Conservation (phyloP, 2,888 invertebrate genomes). For the Actias luna region DNA sequence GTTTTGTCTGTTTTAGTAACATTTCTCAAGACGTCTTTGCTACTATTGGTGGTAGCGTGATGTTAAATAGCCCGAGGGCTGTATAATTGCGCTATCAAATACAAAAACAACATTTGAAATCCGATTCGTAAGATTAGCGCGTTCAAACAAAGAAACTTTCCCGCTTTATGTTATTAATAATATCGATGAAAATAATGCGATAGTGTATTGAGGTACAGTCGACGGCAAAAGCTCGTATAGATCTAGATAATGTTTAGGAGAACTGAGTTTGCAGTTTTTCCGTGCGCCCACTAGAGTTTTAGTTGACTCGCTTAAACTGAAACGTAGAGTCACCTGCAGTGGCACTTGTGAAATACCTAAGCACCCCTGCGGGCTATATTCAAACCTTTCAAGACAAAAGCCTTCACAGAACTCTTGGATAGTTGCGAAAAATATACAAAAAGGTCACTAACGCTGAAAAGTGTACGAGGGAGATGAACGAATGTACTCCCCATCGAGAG, state of each 20-base stretch:
- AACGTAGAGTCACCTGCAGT: slow-evolving; percentile 27
- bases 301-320: slow-evolving; percentile 20
- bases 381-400: slow-evolving; percentile 71
- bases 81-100: too few species aligned
- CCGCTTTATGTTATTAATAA: too few species aligned
- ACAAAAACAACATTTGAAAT: too few species aligned
- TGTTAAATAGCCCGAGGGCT: too few species aligned
- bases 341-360: slow-evolving; percentile 44
- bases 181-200: too few species aligned
- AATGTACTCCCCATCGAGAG: slow-evolving; percentile 30
- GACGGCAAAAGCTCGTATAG: not conserved
- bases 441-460: slow-evolving; percentile 73
- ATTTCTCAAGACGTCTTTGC: too few species aligned
- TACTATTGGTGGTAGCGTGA: too few species aligned
- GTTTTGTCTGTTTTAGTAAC: too few species aligned
- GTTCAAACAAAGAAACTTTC: too few species aligned
- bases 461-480: slow-evolving; percentile 52
- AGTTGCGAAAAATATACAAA: slow-evolving; percentile 71
- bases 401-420: slow-evolving; percentile 64
- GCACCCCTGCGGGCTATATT: slow-evolving; percentile 51
- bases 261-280: not conserved
- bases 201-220: too few species aligned
- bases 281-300: slow-evolving; percentile 16
- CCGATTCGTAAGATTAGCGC: too few species aligned
- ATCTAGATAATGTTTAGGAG: not conserved